These are phyloP conservation scores for Diplolepis rosae DNA, from an alignment of 2,888 invertebrate species.

Conservation along the genomic window DNA sequence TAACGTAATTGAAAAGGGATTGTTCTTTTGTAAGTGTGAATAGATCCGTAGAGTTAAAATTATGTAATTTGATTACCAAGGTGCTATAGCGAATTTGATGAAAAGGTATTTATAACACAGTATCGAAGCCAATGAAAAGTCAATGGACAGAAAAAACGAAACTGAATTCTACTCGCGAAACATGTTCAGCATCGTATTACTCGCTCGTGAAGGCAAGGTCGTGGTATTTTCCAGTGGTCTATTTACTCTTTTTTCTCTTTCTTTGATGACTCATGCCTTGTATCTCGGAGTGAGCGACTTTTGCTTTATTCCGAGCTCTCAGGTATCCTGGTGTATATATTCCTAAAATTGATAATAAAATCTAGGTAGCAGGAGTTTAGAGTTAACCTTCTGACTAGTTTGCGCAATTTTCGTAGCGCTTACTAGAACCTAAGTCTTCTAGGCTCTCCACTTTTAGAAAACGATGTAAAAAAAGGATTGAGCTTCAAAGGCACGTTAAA, in stretches of 20 bases:
- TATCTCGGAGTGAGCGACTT: constrained; percentile 19
- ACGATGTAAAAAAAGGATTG: not conserved
- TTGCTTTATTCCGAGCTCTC: not conserved
- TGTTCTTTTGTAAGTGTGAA: not conserved
- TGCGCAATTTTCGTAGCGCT: constrained; percentile 7
- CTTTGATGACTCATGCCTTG: constrained; percentile 26
- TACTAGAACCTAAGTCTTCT: not conserved
- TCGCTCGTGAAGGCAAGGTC: constrained; percentile 19
- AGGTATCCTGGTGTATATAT: not conserved
- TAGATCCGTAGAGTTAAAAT: constrained; percentile 17
- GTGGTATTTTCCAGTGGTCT: constrained; percentile 23
- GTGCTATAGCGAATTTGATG: constrained; percentile 20
- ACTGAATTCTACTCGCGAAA: constrained; percentile 25
- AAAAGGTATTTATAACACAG: constrained; percentile 22
- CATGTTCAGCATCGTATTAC: constrained; percentile 31
- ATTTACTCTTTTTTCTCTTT: constrained; percentile 16
- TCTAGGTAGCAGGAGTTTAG: not conserved
- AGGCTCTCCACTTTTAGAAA: constrained; percentile 5
- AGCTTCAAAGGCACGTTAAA: not conserved
- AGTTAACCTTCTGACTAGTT: constrained; percentile 8
- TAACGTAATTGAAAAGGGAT: constrained; percentile 27
- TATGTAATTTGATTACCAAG: constrained; percentile 24
- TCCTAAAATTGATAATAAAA: constrained; percentile 24
- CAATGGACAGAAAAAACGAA: constrained; percentile 29
- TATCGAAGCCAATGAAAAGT: constrained; percentile 4